Base-by-base conservation (phyloP, 2,888 invertebrate species). In the Notocelia uddmanniana region DNA sequence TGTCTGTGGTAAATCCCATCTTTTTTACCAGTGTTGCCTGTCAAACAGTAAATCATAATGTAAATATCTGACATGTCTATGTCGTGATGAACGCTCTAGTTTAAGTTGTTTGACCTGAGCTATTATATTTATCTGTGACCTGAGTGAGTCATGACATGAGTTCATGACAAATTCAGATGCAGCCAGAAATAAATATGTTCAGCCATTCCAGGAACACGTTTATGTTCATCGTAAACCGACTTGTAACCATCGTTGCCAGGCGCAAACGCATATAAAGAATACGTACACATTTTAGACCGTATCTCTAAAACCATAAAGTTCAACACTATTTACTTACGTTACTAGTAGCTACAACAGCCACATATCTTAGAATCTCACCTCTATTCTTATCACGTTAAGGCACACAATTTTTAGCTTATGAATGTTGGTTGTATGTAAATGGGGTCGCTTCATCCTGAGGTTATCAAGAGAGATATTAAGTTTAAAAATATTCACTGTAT, bases 391-490 rank as follows among this genome's bases (percentile, higher is more conserved):
- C 6, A 26, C 0, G 11, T 41, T 60, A 60, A 60, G 6, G 60
- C 45, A 6, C 15, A 45, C 11, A 60, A n/a, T 45, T 21, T 26
- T n/a, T 11, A 26, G 26, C 15, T 34, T 45, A 34, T 59, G 6
- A 41, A n/a, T 21, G 15, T 41, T 2, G 15, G 8, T 59, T 41
- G 41, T 59, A 9, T 21, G 76, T 77, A 76, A 79, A 78, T 79
- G 78, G 74, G 83, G 83, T 69, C 81, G 34, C 37, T 58, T 58
- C 52, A 58, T 76, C 75, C 71, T 45, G 64, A 77, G 89, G 87
- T 88, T 89, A 90, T 91, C 90, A 81, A 73, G 59, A 31, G 77
- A 73, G 84, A 85, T 88, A 81, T 78, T 73, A 74, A 80, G 82
- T 83, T 83, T 84, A 85, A 84, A 87, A 87, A 87, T 85, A 85